Percentiles rank a stretch among this genome's conserved stretches.
phyloP scores from a whole-genome alignment of 1,140 invertebrate genomes.

The Pteromalus puparum region DNA sequence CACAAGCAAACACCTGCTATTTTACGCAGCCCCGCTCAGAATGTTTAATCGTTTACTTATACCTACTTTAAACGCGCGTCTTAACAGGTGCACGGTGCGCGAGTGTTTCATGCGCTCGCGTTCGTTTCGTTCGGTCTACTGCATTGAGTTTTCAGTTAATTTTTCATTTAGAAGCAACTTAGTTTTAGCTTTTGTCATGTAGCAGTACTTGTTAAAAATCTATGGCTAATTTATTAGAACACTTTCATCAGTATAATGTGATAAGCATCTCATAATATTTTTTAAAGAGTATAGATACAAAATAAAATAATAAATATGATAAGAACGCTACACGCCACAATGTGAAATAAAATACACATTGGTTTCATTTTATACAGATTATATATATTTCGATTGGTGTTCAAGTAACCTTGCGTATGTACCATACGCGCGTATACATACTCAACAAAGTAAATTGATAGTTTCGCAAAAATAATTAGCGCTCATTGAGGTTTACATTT shows the following conservation, averaged over 20 bases:
- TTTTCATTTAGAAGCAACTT: background rate
- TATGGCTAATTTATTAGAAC: no score
- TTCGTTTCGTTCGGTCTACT: background rate
- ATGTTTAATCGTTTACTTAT: conserved; percentile 28
- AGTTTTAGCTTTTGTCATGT: no score
- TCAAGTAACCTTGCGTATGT: conserved; percentile 9
- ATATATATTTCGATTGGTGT: conserved; percentile 24
- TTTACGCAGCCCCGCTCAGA: background rate
- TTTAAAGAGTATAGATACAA: no score
- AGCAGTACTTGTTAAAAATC: no score
- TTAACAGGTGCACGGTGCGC: conserved; percentile 30
- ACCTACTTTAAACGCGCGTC: background rate
- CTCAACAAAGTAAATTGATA: conserved; percentile 19
- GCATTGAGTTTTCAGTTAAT: background rate
- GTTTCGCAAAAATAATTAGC: background rate
- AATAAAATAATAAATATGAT: background rate
- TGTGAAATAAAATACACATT: background rate
- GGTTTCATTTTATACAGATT: background rate
- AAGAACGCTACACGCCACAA: no score
- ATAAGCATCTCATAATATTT: no score
- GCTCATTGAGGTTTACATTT: background rate
- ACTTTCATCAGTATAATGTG: no score
- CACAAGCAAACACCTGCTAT: conserved; percentile 20
- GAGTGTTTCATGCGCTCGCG: background rate
- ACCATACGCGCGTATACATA: background rate